These are phyloP conservation scores for Hemicrepidius hirtus DNA, from an alignment of 2,888 invertebrate species.

Conservation along the genomic window DNA sequence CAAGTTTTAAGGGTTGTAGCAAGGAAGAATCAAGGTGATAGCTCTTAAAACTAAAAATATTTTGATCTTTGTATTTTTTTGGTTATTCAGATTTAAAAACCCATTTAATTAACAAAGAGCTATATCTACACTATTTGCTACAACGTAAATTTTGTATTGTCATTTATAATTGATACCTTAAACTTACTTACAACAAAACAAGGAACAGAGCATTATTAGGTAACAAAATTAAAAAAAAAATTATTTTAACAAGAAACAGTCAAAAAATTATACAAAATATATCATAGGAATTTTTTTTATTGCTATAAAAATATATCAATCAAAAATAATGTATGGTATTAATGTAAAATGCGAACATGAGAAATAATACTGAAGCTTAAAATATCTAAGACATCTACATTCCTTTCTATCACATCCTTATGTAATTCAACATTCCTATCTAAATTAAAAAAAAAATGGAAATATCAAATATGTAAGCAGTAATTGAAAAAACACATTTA, in stretches of 20 bases:
- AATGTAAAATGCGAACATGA: neutral
- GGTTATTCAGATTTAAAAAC: no score
- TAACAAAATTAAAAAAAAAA: neutral
- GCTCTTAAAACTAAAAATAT: neutral
- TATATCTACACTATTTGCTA: constrained; percentile 12
- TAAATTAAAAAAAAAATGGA: neutral
- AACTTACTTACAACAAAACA: neutral
- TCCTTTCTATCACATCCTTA: constrained; percentile 20
- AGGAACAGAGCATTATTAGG: constrained; percentile 22
- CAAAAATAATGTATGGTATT: neutral
- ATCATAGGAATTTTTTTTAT: constrained; percentile 3
- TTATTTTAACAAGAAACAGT: no score
- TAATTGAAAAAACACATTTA: no score
- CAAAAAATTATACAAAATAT: neutral
- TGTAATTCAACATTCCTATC: constrained; percentile 15
- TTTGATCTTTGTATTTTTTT: no score
- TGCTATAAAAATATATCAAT: constrained; percentile 14
- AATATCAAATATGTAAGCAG: neutral
- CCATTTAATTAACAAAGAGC: neutral
- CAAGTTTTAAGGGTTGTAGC: constrained; percentile 11
- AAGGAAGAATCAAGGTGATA: constrained; percentile 2
- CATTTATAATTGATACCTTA: constrained; percentile 25
- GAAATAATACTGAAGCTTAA: constrained; percentile 21
- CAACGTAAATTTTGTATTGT: constrained; percentile 29
- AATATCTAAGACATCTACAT: constrained; percentile 17